phyloP scores from a whole-genome alignment of 2,113 vertebrate species.

The Hippocampus mohnikei region DNA sequence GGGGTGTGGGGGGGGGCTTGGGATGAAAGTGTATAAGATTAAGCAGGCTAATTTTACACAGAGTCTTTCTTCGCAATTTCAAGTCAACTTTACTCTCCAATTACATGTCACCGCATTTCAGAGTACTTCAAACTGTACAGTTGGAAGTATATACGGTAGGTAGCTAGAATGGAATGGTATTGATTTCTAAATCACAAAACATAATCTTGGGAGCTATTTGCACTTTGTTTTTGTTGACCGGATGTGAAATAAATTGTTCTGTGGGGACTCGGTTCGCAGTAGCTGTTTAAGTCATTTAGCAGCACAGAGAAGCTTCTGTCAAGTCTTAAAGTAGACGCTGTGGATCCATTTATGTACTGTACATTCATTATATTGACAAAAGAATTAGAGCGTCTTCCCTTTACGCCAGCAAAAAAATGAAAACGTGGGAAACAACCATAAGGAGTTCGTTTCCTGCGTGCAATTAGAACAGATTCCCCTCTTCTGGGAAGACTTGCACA shows the following conservation, averaged over 20 bases:
- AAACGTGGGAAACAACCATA: background rate
- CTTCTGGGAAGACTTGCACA: background rate
- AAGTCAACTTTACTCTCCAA: no score
- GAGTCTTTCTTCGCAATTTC: no score
- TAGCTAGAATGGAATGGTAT: constrained; percentile 19
- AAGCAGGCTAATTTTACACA: no score
- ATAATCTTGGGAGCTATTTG: constrained; percentile 22
- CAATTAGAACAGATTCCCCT: background rate
- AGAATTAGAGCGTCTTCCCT: background rate
- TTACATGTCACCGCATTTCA: no score
- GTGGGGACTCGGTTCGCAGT: background rate
- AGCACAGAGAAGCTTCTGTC: background rate
- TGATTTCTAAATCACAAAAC: constrained; percentile 47
- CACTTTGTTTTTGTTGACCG: background rate
- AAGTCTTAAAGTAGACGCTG: background rate
- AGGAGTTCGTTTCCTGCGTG: background rate
- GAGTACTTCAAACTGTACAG: no score
- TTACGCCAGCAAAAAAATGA: background rate
- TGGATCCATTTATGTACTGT: background rate
- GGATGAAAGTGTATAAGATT: no score
- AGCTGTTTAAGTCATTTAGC: constrained; percentile 7
- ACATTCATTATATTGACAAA: background rate
- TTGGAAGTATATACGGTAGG: background rate
- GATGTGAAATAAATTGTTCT: constrained; percentile 7
- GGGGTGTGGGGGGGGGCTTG: no score